Evolutionary conservation across 2,797 vertebrate species (phyloP), one percentile per base, ranked within the genome.

Genomic region (Adrianichthys oophorus): DNA sequence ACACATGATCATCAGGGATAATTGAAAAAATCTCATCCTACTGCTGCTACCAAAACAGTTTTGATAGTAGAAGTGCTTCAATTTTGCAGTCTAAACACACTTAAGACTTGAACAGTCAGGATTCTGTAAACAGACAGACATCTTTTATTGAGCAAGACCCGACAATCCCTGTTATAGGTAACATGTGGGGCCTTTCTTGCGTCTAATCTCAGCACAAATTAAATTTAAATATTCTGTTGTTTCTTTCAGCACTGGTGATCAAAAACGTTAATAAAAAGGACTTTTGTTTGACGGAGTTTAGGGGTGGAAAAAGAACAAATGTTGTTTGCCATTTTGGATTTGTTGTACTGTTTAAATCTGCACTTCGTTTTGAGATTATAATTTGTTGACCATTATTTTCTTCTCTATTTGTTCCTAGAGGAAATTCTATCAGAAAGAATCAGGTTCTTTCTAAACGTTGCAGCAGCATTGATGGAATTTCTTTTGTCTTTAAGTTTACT

Each of bases 121-220:
- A 15, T 47, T 45, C 40, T 19, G 49, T 37, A 37, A 37, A 37
- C 32, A 37, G 29, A 32, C 10, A 32, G 32, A 37, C 10, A 37
- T 37, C 32, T 43, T 44, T 57, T 14, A 41, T 42, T 16, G 41
- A 58, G 61, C 46, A 60, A 67, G 29, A 14, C 10, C 17, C 55
- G 40, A 24, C 41, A 42, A 19, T 15, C 42, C 0, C n/a, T 45
- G 42, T 17, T 44, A 4, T 45, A 15, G 8, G 17, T 46, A 46
- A 46, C 10, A 45, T 17, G 32, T 37, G 32, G 32, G 32, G 32
- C 3, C 3, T 2, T 37, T 37, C 2, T 37, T 40, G 1, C 14
- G 14, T 5, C n/a, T 15, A 32, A 40, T 15, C 10, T 50, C n/a
- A 4, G 18, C 26, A 37, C n/a, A 51, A 6, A 15, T 52, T 46